These are phyloP conservation scores for Troides helena DNA, from an alignment of 2,888 invertebrate genomes.

Conservation along the genomic window DNA sequence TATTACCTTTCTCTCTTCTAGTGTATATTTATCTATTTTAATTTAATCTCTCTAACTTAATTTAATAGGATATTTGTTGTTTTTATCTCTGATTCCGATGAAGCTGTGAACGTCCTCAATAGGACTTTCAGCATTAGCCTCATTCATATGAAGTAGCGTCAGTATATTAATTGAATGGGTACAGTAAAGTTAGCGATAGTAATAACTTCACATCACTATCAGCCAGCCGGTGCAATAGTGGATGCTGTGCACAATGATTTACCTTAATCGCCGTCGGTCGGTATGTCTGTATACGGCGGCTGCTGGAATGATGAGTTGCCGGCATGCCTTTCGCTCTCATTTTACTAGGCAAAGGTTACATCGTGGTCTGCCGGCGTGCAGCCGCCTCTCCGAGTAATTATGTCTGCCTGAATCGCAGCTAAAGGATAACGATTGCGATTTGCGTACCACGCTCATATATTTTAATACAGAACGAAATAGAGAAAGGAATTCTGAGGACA, in stretches of 20 bases:
- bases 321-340: constrained; percentile 36
- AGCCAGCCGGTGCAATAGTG: neutral
- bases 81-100: no score
- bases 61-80: no score
- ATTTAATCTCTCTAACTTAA: no score
- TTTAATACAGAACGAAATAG: no score
- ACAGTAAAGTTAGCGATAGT: neutral
- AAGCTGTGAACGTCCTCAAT: no score
- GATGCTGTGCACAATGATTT: constrained; percentile 28
- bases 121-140: no score
- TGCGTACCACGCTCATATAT: no score
- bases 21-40: no score
- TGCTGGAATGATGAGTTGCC: constrained; percentile 31
- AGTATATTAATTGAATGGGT: no score
- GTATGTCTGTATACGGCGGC: constrained; percentile 31
- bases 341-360: constrained; percentile 39
- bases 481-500: no score
- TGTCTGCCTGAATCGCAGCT: constrained; percentile 14
- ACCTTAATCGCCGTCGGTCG: constrained; percentile 23
- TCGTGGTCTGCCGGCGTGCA: constrained; percentile 17
- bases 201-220: constrained; percentile 19
- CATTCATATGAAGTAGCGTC: no score
- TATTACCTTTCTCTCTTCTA: no score
- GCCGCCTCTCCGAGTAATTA: constrained; percentile 20
- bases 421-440: constrained; percentile 3